phyloP scores from a whole-genome alignment of 2,797 vertebrate genomes.

The Microctenopoma stevenorrisi region DNA sequence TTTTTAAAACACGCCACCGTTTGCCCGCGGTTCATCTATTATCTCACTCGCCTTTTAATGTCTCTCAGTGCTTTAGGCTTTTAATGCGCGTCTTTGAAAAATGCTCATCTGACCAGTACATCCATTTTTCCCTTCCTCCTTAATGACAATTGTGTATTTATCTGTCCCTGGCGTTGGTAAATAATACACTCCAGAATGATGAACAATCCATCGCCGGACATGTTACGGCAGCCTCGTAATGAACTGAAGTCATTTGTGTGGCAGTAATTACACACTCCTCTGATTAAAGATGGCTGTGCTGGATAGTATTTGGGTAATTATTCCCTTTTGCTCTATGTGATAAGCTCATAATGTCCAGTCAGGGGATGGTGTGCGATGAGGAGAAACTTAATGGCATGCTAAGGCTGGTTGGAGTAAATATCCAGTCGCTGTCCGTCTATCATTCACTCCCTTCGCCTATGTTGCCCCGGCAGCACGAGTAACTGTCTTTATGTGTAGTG shows the following conservation, averaged over 20 bases:
- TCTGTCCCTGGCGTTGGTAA: slow-evolving; percentile 71
- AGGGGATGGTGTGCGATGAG: slow-evolving; percentile 42
- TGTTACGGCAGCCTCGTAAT: slow-evolving; percentile 79
- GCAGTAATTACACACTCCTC: slow-evolving; percentile 84
- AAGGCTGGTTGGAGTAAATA: slow-evolving; percentile 73
- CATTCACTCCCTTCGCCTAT: slow-evolving; percentile 70
- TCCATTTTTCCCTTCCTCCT: slow-evolving; percentile 77
- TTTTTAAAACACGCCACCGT: slow-evolving; percentile 66
- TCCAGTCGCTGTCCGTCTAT: slow-evolving; percentile 75
- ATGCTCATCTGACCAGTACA: slow-evolving; percentile 67
- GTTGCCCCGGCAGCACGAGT: slow-evolving; percentile 64
- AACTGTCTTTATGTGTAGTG: slow-evolving; percentile 70
- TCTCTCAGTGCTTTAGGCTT: slow-evolving; percentile 70
- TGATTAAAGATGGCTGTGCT: slow-evolving; percentile 83
- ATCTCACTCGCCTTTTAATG: slow-evolving; percentile 69
- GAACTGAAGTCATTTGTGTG: slow-evolving; percentile 82
- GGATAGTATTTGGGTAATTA: slow-evolving; percentile 85
- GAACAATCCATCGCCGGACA: slow-evolving; percentile 76
- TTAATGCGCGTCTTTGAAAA: slow-evolving; percentile 77
- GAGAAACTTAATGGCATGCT: slow-evolving; percentile 77
- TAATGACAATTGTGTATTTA: slow-evolving; percentile 81
- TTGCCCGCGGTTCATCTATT: slow-evolving; percentile 49
- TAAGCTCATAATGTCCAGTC: slow-evolving; percentile 82
- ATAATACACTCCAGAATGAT: slow-evolving; percentile 78
- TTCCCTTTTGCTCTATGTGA: slow-evolving; percentile 82